Evolutionary conservation across 2,888 invertebrate species (phyloP).

Genomic region (Drosophila emarginata): DNA sequence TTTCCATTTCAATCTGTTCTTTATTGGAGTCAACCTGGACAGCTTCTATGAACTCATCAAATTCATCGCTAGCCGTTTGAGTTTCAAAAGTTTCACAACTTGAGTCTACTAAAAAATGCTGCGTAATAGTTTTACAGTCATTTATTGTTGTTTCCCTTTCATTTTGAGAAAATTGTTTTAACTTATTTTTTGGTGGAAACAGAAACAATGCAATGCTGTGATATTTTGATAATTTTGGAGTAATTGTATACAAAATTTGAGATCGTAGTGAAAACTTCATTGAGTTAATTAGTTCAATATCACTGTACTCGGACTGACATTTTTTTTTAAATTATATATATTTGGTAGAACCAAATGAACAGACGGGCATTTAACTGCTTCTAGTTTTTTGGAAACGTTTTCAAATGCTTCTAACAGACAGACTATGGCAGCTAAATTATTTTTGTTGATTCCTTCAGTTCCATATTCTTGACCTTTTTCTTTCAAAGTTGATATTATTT

Average conservation of each 20-base stretch:
- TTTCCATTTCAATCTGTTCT: no score
- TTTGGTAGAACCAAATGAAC: not conserved
- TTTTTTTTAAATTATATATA: constrained; percentile 19
- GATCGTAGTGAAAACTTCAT: constrained; percentile 3
- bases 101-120: no score
- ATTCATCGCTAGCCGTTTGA: no score
- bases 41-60: no score
- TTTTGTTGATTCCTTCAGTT: not conserved
- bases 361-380: constrained; percentile 15
- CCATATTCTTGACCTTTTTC: not conserved
- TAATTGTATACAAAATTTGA: constrained; percentile 5
- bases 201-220: constrained; percentile 10
- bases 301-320: constrained; percentile 10
- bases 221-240: constrained; percentile 8
- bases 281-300: constrained; percentile 12
- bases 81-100: no score
- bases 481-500: not conserved
- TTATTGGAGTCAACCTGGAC: no score
- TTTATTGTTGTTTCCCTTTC: not conserved
- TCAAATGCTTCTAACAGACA: constrained; percentile 20
- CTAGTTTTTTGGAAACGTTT: constrained; percentile 28
- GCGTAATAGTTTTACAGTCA: not conserved
- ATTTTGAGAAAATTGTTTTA: not conserved
- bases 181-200: not conserved
- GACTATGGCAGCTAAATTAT: constrained; percentile 8